Evolutionary conservation across 2,797 vertebrate genomes (phyloP).

Genomic region (Lacerta bilineata): DNA sequence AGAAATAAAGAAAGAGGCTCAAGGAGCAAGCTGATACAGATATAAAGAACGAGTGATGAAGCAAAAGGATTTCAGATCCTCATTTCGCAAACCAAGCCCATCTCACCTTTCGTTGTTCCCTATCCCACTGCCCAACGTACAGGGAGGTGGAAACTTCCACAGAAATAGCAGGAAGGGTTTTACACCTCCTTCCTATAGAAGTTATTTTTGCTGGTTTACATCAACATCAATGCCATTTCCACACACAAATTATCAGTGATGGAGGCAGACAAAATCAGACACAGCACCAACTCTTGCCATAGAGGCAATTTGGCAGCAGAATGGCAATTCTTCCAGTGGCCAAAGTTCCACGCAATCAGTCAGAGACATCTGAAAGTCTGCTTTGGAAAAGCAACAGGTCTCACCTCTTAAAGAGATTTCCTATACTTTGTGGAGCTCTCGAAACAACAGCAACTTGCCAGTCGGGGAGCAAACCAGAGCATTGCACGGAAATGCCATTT

Average conservation of each 20-base stretch:
- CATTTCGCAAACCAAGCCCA: background rate
- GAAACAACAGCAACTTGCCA: background rate
- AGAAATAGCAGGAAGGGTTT: background rate
- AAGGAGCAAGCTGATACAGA: background rate
- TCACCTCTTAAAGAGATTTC: background rate
- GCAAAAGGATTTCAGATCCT: background rate
- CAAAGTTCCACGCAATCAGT: background rate
- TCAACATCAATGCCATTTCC: background rate
- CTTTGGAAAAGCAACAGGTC: background rate
- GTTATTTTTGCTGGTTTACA: background rate
- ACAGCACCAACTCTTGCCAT: no score
- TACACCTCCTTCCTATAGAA: background rate
- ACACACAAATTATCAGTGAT: background rate
- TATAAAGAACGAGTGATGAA: background rate
- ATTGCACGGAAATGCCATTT: no score
- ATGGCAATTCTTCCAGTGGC: background rate
- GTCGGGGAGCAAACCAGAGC: no score
- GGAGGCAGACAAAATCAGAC: background rate
- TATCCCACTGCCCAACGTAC: background rate
- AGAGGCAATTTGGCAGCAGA: background rate
- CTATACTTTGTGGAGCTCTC: background rate
- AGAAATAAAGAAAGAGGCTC: background rate
- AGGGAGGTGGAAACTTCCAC: background rate
- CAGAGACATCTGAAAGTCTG: background rate
- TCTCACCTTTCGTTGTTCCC: background rate